phyloP scores from a whole-genome alignment of 2,797 vertebrate genomes.

The Staurois parvus region DNA sequence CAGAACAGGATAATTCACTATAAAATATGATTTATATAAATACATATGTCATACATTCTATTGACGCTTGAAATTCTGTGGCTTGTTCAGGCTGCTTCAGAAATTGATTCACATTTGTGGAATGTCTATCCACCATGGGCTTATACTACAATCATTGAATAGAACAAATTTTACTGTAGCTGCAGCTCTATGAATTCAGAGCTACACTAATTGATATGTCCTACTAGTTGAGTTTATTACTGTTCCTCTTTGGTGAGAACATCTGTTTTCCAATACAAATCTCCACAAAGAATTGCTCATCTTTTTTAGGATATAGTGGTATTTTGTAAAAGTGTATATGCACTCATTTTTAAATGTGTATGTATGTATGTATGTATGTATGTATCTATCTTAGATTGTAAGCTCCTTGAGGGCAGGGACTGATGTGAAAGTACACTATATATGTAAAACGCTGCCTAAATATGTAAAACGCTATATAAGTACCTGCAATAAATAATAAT shows the following conservation, averaged over 20 bases:
- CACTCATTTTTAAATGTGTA: too few relatives aligned
- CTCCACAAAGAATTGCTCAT: background rate
- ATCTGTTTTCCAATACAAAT: background rate
- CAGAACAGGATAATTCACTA: background rate
- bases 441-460: too few relatives aligned
- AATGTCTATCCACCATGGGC: background rate
- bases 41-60: background rate
- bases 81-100: background rate
- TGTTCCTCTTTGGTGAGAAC: background rate
- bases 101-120: slow-evolving; percentile 1
- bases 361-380: too few relatives aligned
- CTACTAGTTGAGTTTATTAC: background rate
- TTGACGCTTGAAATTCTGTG: background rate
- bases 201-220: background rate
- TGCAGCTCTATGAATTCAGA: background rate
- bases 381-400: too few relatives aligned
- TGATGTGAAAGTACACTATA: too few relatives aligned
- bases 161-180: background rate
- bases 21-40: background rate
- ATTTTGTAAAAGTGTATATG: background rate
- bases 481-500: too few relatives aligned
- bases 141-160: background rate
- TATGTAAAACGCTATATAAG: too few relatives aligned
- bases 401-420: too few relatives aligned
- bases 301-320: background rate